phyloP scores from a whole-genome alignment of 2,113 vertebrate genomes.

The Sardina pilchardus region DNA sequence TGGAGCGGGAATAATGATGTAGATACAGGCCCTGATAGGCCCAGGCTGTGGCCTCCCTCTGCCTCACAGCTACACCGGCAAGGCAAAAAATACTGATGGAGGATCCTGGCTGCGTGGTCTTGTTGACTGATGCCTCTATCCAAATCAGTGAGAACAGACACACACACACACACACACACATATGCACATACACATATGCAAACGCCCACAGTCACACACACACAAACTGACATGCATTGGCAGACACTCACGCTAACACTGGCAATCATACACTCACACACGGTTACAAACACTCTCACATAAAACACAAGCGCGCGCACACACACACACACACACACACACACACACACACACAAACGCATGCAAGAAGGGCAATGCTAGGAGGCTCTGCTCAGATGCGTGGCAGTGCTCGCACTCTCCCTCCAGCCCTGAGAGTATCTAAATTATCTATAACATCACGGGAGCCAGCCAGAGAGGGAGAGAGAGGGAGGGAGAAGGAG shows the following conservation, averaged over 20 bases:
- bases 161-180: constrained; percentile 1
- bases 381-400: constrained; percentile 7
- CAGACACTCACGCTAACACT: not conserved
- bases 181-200: not conserved
- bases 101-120: not conserved
- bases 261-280: not conserved
- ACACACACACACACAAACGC: not conserved
- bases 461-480: constrained; percentile 50
- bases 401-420: constrained; percentile 29
- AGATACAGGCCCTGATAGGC: constrained; percentile 4
- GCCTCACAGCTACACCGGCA: not conserved
- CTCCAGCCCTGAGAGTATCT: constrained; percentile 52
- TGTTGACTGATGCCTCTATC: not conserved
- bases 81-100: not conserved
- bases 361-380: not conserved
- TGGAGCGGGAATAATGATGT: constrained; percentile 3
- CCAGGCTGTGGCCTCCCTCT: not conserved
- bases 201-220: not conserved
- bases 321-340: constrained; percentile 2
- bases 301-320: not conserved
- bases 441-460: constrained; percentile 67
- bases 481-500: constrained; percentile 31
- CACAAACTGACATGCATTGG: not conserved
- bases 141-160: not conserved
- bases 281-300: not conserved